Base-by-base conservation (phyloP, 2,113 vertebrate species). In the Apodemus sylvaticus region DNA sequence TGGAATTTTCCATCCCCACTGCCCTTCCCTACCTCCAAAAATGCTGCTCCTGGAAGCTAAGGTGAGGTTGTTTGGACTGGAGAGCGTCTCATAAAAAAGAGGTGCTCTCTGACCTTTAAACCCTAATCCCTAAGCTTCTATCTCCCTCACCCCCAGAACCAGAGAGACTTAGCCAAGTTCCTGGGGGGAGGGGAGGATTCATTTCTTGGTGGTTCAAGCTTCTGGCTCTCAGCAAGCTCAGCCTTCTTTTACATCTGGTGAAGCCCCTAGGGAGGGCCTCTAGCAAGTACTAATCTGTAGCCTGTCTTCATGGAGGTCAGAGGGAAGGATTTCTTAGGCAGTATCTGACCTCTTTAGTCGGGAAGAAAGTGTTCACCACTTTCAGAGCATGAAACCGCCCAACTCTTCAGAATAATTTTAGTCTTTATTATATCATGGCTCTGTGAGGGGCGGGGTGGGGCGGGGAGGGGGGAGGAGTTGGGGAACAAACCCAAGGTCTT, bases 1-100 rank as follows among this genome's bases (percentile, higher is more conserved):
- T 3, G 6, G 51, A 55, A 11, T 51, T 45, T 83, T 29, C 19
- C n/a, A 36, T 45, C 26, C 74, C 34, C 5, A 3, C n/a, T 29
- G 2, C 17, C 9, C 53, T n/a, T 13, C 34, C 39, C 2, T 45
- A 10, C 17, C 31, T 76, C 76, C 88, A 70, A 89, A 39, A 39
- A 64, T n/a, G 34, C 51, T 93, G 34, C 42, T 89, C 36, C 86
- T 77, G 45, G 92, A 64, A 91, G 55, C 92, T 78, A 87, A 58
- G 29, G n/a, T 20, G 60, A 58, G 29, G 17, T 60, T 66, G 4
- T 60, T 73, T 53, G 48, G 42, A 58, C 58, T 22, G 36, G 26
- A 68, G 22, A 87, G 83, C 64, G 29, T 90, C n/a, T 87, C 91
- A n/a, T 13, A 20, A 29, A 81, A 81, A 12, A 71, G 42, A 12